Conservation (phyloP, 2,797 vertebrate genomes). For the Hapalemur alaotrensis region DNA sequence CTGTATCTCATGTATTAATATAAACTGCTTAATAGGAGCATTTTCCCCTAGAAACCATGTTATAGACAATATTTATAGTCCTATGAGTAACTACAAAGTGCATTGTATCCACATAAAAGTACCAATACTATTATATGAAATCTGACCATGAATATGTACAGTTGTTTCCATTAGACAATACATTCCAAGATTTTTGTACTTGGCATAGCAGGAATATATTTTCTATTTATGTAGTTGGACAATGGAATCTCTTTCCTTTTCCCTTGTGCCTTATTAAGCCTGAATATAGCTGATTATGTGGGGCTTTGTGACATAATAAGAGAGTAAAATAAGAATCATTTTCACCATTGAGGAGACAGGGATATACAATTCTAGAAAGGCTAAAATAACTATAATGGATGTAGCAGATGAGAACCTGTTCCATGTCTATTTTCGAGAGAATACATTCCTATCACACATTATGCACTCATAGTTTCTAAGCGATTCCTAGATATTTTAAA, state of each 20-base stretch:
- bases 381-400: background rate
- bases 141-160: background rate
- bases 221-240: slow-evolving; percentile 5
- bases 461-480: background rate
- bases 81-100: background rate
- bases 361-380: slow-evolving; percentile 17
- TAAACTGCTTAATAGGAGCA: background rate
- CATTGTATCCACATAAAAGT: background rate
- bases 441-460: background rate
- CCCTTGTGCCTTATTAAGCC: background rate
- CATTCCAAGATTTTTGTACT: background rate
- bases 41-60: background rate
- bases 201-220: background rate
- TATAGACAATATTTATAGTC: background rate
- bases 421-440: background rate
- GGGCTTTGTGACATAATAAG: background rate
- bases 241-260: background rate
- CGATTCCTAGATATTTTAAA: background rate
- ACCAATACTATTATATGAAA: background rate
- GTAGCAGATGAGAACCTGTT: background rate
- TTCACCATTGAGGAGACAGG: background rate
- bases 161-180: background rate
- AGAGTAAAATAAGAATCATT: slow-evolving; percentile 24
- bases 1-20: background rate
- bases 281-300: background rate